These are phyloP conservation scores for Bergia puertoricense DNA, from an alignment of 92 coral and sea anemone genomes.

Conservation along the genomic window DNA sequence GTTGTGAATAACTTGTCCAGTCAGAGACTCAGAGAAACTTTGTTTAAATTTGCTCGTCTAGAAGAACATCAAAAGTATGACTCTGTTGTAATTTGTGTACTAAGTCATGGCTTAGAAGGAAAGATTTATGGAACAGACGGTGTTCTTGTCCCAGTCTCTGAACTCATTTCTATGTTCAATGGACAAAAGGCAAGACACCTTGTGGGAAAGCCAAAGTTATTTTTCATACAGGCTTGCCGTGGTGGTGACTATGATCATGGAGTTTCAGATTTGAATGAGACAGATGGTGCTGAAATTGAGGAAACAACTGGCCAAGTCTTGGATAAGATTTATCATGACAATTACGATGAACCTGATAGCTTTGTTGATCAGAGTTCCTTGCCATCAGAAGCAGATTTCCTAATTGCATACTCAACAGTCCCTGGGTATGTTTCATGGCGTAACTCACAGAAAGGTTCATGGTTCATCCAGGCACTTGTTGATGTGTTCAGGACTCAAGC, in stretches of 20 bases:
- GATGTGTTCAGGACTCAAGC: constrained; percentile 82
- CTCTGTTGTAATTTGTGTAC: constrained; percentile 88
- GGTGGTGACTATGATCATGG: constrained; percentile 95
- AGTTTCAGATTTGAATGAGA: constrained; percentile 48
- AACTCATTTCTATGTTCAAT: constrained; percentile 83
- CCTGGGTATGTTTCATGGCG: constrained; percentile 99
- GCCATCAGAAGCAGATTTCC: constrained; percentile 93
- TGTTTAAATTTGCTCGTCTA: constrained; percentile 66
- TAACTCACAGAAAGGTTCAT: constrained; percentile 87
- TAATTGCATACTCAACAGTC: constrained; percentile 92
- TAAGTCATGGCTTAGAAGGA: constrained; percentile 96
- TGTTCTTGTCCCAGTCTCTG: constrained; percentile 71
- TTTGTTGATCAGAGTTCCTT: constrained; percentile 65
- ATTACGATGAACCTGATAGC: constrained; percentile 68
- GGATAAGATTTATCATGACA: constrained; percentile 60
- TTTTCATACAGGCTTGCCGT: constrained; percentile 96
- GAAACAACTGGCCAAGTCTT: constrained; percentile 58
- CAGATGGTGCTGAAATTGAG: constrained; percentile 52
- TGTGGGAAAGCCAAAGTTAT: constrained; percentile 92
- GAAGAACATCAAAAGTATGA: constrained; percentile 77
- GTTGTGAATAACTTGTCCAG: constrained; percentile 64
- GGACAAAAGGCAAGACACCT: constrained; percentile 86
- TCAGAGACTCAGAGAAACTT: constrained; percentile 59
- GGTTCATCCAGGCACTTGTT: constrained; percentile 95
- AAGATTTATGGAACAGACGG: constrained; percentile 89